A percentile compares a stretch with the other conserved stretches of the same genome.
These are phyloP conservation scores for Eidolon helvum DNA, from an alignment of 2,113 vertebrate genomes.

Conservation along the genomic window DNA sequence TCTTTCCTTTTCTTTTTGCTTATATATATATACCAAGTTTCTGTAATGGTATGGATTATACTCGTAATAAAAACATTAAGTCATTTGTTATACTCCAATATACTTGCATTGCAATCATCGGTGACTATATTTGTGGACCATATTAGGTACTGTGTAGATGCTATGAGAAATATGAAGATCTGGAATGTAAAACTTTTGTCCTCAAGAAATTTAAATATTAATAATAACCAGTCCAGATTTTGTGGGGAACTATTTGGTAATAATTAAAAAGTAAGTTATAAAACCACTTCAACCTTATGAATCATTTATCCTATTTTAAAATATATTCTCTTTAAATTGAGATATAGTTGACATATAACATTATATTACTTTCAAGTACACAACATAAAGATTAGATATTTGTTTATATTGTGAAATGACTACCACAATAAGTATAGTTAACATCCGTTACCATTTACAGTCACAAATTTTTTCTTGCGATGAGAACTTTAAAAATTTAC, in stretches of 20 bases:
- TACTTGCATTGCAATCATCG: neutral
- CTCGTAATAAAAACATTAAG: neutral
- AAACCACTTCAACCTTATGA: neutral
- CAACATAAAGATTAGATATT: neutral
- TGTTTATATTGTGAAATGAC: neutral
- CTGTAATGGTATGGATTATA: neutral
- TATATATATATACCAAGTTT: slow-evolving; percentile 9
- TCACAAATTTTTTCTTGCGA: too few relatives aligned
- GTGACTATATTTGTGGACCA: neutral
- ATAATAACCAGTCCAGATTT: neutral
- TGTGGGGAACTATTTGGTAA: neutral
- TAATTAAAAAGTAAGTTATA: neutral
- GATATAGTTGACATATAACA: neutral
- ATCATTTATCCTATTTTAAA: neutral
- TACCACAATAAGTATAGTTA: neutral
- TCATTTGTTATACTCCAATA: neutral
- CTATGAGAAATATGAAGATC: neutral
- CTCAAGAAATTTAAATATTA: slow-evolving; percentile 10
- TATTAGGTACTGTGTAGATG: neutral
- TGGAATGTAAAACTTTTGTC: neutral
- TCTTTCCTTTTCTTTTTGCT: neutral
- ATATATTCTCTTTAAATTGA: neutral
- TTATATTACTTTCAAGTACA: neutral
- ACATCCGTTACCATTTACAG: neutral
- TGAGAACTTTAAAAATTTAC: too few relatives aligned